phyloP scores from a whole-genome alignment of 2,113 vertebrate genomes.

The Zingel zingel region DNA sequence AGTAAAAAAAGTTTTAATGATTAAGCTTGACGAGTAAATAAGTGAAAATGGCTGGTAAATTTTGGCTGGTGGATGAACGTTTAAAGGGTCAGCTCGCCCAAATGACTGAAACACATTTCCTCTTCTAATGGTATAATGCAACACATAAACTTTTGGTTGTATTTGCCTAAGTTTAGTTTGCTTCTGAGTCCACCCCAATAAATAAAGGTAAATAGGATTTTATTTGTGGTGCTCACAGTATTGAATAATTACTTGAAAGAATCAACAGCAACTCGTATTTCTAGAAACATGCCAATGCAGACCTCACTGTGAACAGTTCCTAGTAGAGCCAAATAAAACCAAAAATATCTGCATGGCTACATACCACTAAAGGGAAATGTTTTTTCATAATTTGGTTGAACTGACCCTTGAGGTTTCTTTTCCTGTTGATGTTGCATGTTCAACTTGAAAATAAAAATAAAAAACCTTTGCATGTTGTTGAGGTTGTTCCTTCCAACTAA shows the following conservation, averaged over 20 bases:
- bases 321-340: background rate
- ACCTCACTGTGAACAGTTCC: background rate
- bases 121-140: background rate
- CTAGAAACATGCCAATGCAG: background rate
- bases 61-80: conserved; percentile 38
- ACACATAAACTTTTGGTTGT: background rate
- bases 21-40: background rate
- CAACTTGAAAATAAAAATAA: conserved; percentile 7
- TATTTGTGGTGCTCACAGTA: background rate
- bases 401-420: conserved; percentile 1
- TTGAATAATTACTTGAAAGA: background rate
- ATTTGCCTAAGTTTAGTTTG: background rate
- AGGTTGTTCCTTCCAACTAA: conserved; percentile 72
- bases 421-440: conserved; percentile 62
- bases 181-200: background rate
- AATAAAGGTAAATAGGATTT: background rate
- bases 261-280: background rate
- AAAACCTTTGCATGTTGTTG: conserved; percentile 62
- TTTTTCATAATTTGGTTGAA: background rate
- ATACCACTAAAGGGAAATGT: background rate
- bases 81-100: conserved; percentile 15
- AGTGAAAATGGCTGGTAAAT: background rate
- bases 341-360: background rate
- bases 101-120: conserved; percentile 2
- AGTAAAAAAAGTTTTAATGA: background rate